A percentile compares a stretch with the other conserved stretches of the same genome.
Conservation (phyloP, 1,140 invertebrate genomes). For the Platorchestia sp. region DNA sequence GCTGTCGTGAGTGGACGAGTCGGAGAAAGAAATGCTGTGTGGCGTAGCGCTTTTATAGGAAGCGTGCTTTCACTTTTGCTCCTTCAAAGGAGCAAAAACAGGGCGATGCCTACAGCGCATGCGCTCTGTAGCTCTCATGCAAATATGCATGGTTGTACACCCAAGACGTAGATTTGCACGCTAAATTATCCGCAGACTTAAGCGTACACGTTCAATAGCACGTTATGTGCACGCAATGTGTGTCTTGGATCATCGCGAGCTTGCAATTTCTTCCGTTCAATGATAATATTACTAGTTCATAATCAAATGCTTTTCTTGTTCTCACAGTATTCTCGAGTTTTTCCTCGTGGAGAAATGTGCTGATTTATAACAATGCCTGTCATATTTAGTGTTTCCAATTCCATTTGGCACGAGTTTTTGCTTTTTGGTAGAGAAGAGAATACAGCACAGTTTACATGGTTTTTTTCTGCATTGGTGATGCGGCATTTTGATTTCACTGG, state of each 20-base stretch:
- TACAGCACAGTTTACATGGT: not conserved
- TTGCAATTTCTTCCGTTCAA: not conserved
- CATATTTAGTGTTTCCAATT: not conserved
- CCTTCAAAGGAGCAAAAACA: conserved; percentile 23
- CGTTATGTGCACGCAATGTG: not conserved
- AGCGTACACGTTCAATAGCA: not conserved
- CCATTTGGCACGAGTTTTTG: not conserved
- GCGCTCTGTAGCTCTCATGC: not conserved
- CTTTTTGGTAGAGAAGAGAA: not conserved
- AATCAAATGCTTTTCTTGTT: not conserved
- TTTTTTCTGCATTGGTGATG: not conserved
- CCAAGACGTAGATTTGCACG: no score
- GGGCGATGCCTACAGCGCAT: not conserved
- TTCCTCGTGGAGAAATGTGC: not conserved
- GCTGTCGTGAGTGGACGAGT: not conserved
- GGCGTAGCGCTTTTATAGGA: not conserved
- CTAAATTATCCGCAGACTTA: not conserved
- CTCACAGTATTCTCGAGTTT: not conserved
- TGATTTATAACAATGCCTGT: not conserved
- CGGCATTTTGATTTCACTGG: not conserved
- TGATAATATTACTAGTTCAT: not conserved
- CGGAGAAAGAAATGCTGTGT: not conserved
- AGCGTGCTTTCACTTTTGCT: conserved; percentile 18
- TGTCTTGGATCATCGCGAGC: not conserved
- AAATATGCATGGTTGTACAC: not conserved